Conservation (phyloP, 2,113 vertebrate genomes). For the Erinaceus europaeus region DNA sequence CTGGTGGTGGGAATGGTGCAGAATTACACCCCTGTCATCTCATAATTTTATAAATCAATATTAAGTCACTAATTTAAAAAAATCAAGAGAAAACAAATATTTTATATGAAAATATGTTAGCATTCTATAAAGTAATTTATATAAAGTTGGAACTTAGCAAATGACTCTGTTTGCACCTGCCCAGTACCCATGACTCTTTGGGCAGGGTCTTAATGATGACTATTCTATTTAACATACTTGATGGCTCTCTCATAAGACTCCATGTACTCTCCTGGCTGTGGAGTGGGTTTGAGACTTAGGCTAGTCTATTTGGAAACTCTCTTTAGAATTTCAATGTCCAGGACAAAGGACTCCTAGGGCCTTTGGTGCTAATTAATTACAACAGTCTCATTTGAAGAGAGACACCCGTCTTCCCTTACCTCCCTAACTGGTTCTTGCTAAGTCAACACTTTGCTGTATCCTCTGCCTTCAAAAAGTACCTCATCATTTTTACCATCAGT, state of each 20-base stretch:
- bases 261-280: not conserved
- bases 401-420: no score
- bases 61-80: no score
- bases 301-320: not conserved
- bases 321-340: not conserved
- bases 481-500: not conserved
- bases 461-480: no score
- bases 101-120: no score
- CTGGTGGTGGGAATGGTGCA: no score
- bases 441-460: not conserved
- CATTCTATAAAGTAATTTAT: accelerated
- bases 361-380: no score
- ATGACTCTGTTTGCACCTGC: no score
- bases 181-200: accelerated
- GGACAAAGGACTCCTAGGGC: not conserved
- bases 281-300: not conserved
- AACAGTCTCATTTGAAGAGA: not conserved
- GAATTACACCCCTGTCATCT: no score
- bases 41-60: no score
- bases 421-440: not conserved
- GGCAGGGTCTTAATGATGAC: not conserved
- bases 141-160: not conserved
- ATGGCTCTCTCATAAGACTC: not conserved
- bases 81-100: no score
- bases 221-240: not conserved